phyloP scores from a whole-genome alignment of 2,113 vertebrate genomes.

The Fulica atra region DNA sequence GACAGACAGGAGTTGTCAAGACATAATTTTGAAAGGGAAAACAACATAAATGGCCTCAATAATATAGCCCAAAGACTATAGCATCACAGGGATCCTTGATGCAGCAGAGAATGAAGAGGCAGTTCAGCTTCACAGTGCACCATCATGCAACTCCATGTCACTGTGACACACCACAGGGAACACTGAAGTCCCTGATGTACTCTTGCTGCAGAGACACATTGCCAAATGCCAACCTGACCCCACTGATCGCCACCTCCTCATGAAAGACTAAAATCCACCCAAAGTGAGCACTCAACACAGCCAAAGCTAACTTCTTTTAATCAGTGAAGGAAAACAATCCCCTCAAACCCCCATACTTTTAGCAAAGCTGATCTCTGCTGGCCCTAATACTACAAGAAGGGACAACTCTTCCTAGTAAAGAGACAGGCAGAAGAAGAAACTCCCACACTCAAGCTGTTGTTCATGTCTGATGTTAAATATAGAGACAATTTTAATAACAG shows the following conservation, averaged over 20 bases:
- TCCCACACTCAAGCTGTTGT: neutral
- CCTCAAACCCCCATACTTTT: neutral
- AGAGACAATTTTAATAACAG: neutral
- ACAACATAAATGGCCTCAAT: neutral
- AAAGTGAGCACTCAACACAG: accelerated
- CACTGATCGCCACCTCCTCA: accelerated
- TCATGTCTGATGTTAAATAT: neutral
- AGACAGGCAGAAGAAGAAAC: neutral
- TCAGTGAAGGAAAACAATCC: neutral
- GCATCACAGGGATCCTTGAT: neutral
- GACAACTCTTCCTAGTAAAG: neutral
- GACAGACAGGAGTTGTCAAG: neutral
- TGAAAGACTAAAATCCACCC: neutral
- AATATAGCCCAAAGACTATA: neutral
- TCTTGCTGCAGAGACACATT: neutral
- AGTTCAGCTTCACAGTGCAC: accelerated
- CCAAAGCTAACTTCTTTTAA: neutral
- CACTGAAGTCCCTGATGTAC: neutral
- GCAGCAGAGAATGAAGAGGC: neutral
- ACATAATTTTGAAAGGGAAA: neutral
- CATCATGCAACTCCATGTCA: accelerated
- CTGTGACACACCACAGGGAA: neutral
- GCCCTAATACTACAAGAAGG: neutral
- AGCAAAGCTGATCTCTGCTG: neutral
- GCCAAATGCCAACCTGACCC: neutral